Base-by-base conservation (phyloP, 2,113 vertebrate genomes). In the Pitta sordida region DNA sequence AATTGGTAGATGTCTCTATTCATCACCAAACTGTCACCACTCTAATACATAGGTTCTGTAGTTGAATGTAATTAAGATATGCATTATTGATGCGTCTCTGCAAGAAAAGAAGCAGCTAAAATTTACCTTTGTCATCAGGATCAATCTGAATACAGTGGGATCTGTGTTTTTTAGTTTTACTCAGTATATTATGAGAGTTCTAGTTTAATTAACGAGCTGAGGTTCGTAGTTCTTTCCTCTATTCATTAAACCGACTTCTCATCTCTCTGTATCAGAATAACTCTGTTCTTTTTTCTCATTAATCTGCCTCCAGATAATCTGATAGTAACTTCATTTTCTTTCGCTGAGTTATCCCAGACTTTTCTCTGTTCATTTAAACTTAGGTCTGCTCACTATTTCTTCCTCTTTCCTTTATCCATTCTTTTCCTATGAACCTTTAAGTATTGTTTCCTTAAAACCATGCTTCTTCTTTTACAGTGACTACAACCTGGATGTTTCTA, bases 41-140 rank as follows among this genome's bases (percentile, higher is more conserved):
- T 56, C 60, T 62, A 91, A 92, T 34, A 86, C 44, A 79, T 49
- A 92, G 26, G 44, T 82, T 84, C 39, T 82, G 48, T 43, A 82
- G 69, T 53, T 78, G 65, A 89, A 79, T 73, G 62, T 94, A 94
- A 91, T 96, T 92, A 94, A 93, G 82, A 76, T 68, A 68, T 91
- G 62, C 49, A 93, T 93, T 95, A 88, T 88, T 92, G 77, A 94
- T 96, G 32, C 62, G 49, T 23, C 69, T 86, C 77, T 91, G 77
- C 22, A 82, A 76, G 83, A 84, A 94, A 88, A 87, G 58, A 70
- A 81, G 48, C 34, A 82, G 86, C 53, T 75, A 91, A 88, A 90
- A 73, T 46, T 14, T 73, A 84, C 64, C 83, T 88, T 78, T 91
- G 36, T 58, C 73, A 62, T 79, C 24, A 58, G 34, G 36, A 56